These are phyloP conservation scores for Chlorops oryzae DNA, from an alignment of 1,140 invertebrate genomes.

Conservation along the genomic window DNA sequence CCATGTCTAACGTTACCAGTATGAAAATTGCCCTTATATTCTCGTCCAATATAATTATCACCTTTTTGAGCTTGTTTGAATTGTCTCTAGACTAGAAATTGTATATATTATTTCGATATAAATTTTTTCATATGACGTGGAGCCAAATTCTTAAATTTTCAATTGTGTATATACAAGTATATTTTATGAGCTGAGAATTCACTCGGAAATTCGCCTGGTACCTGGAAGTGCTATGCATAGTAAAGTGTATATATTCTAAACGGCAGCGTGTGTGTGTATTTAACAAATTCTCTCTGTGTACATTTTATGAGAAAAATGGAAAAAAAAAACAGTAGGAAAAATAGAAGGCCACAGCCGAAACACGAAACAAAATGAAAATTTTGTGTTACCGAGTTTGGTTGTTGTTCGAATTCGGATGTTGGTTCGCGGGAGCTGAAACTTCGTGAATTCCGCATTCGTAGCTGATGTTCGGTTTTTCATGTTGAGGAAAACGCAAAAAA, in stretches of 20 bases:
- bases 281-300: background rate
- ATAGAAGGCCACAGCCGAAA: too few relatives aligned
- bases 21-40: too few relatives aligned
- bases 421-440: slow-evolving; percentile 14
- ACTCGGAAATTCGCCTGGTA: slow-evolving; percentile 6
- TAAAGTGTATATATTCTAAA: background rate
- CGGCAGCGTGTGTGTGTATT: background rate
- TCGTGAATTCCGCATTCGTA: slow-evolving; percentile 1
- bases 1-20: too few relatives aligned
- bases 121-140: too few relatives aligned
- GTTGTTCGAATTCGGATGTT: slow-evolving; percentile 9
- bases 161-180: too few relatives aligned
- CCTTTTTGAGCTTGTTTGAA: too few relatives aligned
- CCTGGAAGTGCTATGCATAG: slow-evolving; percentile 12
- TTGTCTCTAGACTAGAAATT: too few relatives aligned
- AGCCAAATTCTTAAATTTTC: too few relatives aligned
- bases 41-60: too few relatives aligned
- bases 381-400: too few relatives aligned
- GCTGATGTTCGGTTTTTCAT: slow-evolving; percentile 11
- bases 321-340: background rate
- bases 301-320: background rate
- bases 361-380: slow-evolving; percentile 26
- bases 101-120: too few relatives aligned
- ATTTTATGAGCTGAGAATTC: too few relatives aligned
- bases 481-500: slow-evolving; percentile 41